These are phyloP conservation scores for Pollachius pollachius DNA, from an alignment of 2,113 vertebrate genomes.

Conservation along the genomic window DNA sequence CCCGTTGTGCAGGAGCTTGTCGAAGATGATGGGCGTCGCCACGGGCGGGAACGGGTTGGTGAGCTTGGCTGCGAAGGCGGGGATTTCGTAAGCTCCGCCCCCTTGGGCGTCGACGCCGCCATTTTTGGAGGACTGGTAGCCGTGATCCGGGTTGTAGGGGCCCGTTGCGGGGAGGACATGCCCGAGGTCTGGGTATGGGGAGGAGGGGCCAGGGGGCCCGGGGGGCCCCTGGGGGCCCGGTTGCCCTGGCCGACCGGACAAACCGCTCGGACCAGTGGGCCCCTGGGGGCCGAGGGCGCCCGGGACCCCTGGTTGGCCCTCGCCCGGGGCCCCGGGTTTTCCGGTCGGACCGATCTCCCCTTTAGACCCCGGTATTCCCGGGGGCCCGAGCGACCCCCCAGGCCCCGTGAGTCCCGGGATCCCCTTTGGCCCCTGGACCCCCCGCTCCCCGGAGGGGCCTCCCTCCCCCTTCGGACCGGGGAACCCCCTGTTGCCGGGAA, in stretches of 20 bases:
- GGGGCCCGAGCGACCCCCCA: slow-evolving; percentile 72
- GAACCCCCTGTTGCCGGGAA: slow-evolving; percentile 78
- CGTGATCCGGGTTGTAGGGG: slow-evolving; percentile 69
- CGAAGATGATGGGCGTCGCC: slow-evolving; percentile 88
- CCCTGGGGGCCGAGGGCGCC: slow-evolving; percentile 82
- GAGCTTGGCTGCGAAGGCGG: slow-evolving; percentile 89
- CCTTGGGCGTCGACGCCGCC: slow-evolving; percentile 55
- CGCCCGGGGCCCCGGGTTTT: slow-evolving; percentile 84
- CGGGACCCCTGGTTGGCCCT: slow-evolving; percentile 78
- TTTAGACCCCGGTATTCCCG: slow-evolving; percentile 68
- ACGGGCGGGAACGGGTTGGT: slow-evolving; percentile 90
- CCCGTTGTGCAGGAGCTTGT: slow-evolving; percentile 92
- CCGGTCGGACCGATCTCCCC: slow-evolving; percentile 64
- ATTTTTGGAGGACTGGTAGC: slow-evolving; percentile 80
- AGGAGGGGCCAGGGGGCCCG: slow-evolving; percentile 73
- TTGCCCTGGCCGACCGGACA: slow-evolving; percentile 64
- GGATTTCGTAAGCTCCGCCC: slow-evolving; percentile 78
- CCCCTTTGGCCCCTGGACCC: slow-evolving; percentile 68
- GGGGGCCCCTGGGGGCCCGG: slow-evolving; percentile 68
- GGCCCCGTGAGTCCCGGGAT: slow-evolving; percentile 73
- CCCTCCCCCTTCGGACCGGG: slow-evolving; percentile 78
- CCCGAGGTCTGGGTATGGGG: slow-evolving; percentile 73
- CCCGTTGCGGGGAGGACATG: slow-evolving; percentile 83
- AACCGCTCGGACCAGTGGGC: slow-evolving; percentile 63
- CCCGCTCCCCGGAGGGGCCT: slow-evolving; percentile 60